Base-by-base conservation (phyloP, 2,797 vertebrate species). In the Ptychobarbus kaznakovi region DNA sequence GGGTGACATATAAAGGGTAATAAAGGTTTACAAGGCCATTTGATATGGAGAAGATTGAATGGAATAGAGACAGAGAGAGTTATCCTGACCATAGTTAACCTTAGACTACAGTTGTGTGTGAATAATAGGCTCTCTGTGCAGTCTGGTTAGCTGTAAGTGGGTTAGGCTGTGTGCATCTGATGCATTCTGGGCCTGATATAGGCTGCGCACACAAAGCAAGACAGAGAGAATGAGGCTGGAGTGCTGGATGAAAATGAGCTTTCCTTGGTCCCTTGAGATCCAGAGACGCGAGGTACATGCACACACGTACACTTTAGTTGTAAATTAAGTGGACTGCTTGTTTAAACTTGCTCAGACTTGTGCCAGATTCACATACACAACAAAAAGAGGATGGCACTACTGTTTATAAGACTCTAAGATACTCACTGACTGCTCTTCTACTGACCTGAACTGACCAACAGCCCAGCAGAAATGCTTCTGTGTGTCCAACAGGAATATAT, bases 321-420 rank as follows among this genome's bases (percentile, higher is more conserved):
- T 76, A 83, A 83, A 83, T 84, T 76, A 76, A 77, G 13, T 49
- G 20, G 58, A 32, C 25, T 76, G 25, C 58, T 44, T 68, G 73
- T 68, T 68, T 42, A 68, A 68, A 66, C 82, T 40, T 69, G 82
- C 44, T 84, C 35, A 84, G 32, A 10, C 73, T 66, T 69, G 63
- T 56, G 63, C 61, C 49, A 69, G 63, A 58, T 58, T 32, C 7
- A 22, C 53, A 82, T 46, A 46, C 38, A 25, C 35, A 82, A 22
- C 44, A 63, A 75, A 63, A 63, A 70, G 51, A 1, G 38, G 35
- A 58, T 70, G 65, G 20, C 3, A 0, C 6, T 56, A 38, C 49
- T 11, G 66, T 81, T 70, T 70, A 38, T 81, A 56, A 53, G 22
- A 42, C 75, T 15, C 53, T 15, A 56, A 20, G 56, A 76, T 56